phyloP scores from a whole-genome alignment of 2,113 vertebrate species.

The Mus spicilegus region DNA sequence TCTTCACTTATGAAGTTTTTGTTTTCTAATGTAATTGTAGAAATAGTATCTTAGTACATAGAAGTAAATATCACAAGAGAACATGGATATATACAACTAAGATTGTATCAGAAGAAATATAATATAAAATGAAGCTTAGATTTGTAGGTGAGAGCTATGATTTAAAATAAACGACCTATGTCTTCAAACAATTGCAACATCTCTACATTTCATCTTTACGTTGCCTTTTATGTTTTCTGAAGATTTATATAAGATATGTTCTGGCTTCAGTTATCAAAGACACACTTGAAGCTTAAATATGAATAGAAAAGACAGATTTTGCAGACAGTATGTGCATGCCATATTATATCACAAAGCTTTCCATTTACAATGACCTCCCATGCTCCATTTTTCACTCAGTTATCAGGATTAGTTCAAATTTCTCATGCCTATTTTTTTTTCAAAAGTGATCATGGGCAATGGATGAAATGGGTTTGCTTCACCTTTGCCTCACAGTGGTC shows the following conservation, averaged over 20 bases:
- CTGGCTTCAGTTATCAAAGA: conserved; percentile 41
- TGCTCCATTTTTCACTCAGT: background rate
- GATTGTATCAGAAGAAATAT: background rate
- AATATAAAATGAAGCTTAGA: background rate
- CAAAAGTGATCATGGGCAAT: background rate
- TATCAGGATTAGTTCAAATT: conserved; percentile 33
- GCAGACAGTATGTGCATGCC: background rate
- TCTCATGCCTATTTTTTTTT: background rate
- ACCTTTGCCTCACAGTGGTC: background rate
- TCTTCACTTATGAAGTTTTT: background rate
- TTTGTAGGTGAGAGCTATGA: background rate
- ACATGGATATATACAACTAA: background rate
- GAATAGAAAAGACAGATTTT: conserved; percentile 6
- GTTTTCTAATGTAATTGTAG: background rate
- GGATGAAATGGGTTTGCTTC: background rate
- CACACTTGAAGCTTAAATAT: conserved; percentile 17
- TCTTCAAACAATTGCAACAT: background rate
- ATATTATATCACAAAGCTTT: background rate
- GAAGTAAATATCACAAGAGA: background rate
- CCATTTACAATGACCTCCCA: background rate
- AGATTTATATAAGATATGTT: background rate
- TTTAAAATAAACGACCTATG: conserved; percentile 14
- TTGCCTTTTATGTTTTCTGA: background rate
- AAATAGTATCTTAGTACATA: conserved; percentile 25
- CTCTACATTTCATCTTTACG: conserved; percentile 24